phyloP scores from a whole-genome alignment of 2,888 invertebrate species.

The Aelia acuminata region DNA sequence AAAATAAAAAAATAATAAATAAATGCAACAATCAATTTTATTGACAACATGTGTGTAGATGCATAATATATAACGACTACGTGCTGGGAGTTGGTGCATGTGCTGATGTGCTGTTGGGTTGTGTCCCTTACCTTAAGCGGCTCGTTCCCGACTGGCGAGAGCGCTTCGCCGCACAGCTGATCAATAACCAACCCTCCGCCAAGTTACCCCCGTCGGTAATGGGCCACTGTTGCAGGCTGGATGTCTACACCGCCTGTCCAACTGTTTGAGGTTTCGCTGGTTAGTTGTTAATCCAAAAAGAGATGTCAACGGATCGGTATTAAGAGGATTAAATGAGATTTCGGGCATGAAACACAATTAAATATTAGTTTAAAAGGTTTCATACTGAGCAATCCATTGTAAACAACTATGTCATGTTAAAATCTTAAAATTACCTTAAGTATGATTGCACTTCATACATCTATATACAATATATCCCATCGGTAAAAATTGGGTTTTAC shows the following conservation, averaged over 20 bases:
- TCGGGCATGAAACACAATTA: too few relatives aligned
- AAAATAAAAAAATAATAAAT: neutral
- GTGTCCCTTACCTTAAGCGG: slow-evolving; percentile 28
- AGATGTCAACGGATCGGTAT: neutral
- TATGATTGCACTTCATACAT: too few relatives aligned
- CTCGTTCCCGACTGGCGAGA: neutral
- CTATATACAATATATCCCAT: too few relatives aligned
- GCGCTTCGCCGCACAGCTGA: neutral
- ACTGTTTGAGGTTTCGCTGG: neutral
- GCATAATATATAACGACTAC: neutral
- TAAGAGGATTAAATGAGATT: too few relatives aligned
- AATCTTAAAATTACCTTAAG: too few relatives aligned
- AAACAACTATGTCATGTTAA: too few relatives aligned
- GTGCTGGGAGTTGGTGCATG: slow-evolving; percentile 31
- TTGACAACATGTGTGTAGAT: slow-evolving; percentile 10
- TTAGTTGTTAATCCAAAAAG: neutral
- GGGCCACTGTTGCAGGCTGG: neutral
- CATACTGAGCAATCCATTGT: too few relatives aligned
- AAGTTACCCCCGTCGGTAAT: neutral
- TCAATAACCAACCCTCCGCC: slow-evolving; percentile 27
- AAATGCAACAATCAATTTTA: slow-evolving; percentile 35
- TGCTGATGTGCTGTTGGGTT: neutral
- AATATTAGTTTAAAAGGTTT: too few relatives aligned
- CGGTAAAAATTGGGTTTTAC: too few relatives aligned
- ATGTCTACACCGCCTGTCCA: neutral